These are phyloP conservation scores for Achroia grisella DNA, from an alignment of 1,140 invertebrate genomes.

Conservation along the genomic window DNA sequence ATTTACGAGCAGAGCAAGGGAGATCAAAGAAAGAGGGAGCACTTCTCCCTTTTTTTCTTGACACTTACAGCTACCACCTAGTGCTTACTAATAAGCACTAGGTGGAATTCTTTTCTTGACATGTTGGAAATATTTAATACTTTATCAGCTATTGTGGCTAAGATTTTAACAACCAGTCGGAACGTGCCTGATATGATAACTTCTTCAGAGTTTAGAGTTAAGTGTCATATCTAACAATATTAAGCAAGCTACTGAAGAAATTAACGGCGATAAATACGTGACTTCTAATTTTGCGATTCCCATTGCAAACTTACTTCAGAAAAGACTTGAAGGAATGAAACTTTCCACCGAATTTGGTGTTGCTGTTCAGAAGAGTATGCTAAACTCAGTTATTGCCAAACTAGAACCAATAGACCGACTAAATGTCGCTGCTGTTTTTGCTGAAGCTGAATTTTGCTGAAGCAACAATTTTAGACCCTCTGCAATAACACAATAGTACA, in stretches of 20 bases:
- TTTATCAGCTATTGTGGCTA: slow-evolving; percentile 27
- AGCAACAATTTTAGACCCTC: slow-evolving; percentile 47
- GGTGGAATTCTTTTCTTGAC: slow-evolving; percentile 27
- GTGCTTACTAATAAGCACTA: slow-evolving; percentile 27
- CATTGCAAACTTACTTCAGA: slow-evolving; percentile 18
- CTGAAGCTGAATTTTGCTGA: slow-evolving; percentile 22
- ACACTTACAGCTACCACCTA: no score
- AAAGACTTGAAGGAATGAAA: slow-evolving; percentile 8
- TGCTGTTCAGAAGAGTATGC: slow-evolving; percentile 18
- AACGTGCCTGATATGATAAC: slow-evolving; percentile 28
- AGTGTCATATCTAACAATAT: slow-evolving; percentile 22
- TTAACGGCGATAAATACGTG: slow-evolving; percentile 24
- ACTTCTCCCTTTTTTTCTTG: slow-evolving; percentile 27
- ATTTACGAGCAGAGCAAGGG: slow-evolving; percentile 24
- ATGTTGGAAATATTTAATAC: slow-evolving; percentile 16
- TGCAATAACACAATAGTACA: slow-evolving; percentile 25
- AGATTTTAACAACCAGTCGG: slow-evolving; percentile 23
- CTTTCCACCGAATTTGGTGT: slow-evolving; percentile 18
- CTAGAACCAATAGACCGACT: slow-evolving; percentile 27
- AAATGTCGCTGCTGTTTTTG: no score
- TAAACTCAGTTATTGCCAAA: slow-evolving; percentile 21
- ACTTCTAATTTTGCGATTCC: slow-evolving; percentile 32
- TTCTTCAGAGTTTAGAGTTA: slow-evolving; percentile 22
- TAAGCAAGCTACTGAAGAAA: slow-evolving; percentile 26
- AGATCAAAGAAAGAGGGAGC: slow-evolving; percentile 22